Base-by-base conservation (phyloP, 1,140 invertebrate species). In the Drosophila serrata region DNA sequence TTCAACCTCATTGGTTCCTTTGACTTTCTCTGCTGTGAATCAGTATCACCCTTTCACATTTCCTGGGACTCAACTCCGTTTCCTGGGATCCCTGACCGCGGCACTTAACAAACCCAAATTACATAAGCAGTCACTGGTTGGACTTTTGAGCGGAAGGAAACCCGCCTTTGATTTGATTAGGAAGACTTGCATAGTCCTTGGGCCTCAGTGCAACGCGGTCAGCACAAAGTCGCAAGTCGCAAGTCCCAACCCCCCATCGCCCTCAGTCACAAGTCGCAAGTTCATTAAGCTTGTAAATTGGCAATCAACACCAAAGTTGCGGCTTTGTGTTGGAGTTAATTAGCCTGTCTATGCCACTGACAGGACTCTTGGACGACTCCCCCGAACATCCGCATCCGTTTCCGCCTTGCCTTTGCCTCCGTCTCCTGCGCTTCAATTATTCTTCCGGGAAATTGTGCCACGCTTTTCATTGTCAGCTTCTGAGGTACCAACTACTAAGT, bases 251-350 rank as follows among this genome's bases (percentile, higher is more conserved):
- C 6, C 39, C 39, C 39, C 24, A 4, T 24, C n/a, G n/a, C 3
- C 6, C 39, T 35, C 15, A 58, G 53, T 40, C 43, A 35, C 70
- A 48, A 69, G 48, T 75, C 48, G 61, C 63, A 82, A 82, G 81
- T 82, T 75, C 69, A 85, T 85, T 85, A 72, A 78, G 75, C 79
- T 76, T 81, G 57, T 68, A 81, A 84, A 90, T 84, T 84, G 84
- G 58, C 80, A 88, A 90, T 90, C 85, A 88, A 74, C 72, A 62
- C 57, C 65, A 79, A 81, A 85, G 64, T 90, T 78, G 78, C 33
- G 77, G 73, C 77, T 90, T 90, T 88, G 85, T 79, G 69, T 81
- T 63, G 43, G 53, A 74, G 85, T 70, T 85, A 79, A 88, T 90
- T 90, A 88, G 81, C 65, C 69, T 68, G 58, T 79, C 82, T 79